These are phyloP conservation scores for Drosophila sp. DNA, from an alignment of 1,140 invertebrate genomes.

Conservation along the genomic window DNA sequence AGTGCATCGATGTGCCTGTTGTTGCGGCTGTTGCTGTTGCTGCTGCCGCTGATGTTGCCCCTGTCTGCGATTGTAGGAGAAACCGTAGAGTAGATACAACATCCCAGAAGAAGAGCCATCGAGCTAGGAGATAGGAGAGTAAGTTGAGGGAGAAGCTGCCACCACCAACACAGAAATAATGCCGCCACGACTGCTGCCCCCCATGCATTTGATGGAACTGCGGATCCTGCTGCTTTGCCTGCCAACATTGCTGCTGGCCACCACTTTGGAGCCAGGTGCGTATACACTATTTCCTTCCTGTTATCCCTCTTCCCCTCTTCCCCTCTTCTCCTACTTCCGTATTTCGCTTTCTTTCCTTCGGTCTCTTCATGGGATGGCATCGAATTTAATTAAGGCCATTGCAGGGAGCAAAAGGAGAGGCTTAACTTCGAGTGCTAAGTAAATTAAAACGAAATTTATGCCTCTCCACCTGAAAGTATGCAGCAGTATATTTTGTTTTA, in stretches of 20 bases:
- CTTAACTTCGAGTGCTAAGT: conserved; percentile 55
- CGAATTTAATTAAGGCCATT: conserved; percentile 60
- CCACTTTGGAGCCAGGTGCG: conserved; percentile 82
- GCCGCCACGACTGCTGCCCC: conserved; percentile 66
- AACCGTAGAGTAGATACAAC: conserved; percentile 1
- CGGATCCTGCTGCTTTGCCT: conserved; percentile 80
- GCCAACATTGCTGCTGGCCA: conserved; percentile 81
- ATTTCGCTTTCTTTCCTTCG: background rate
- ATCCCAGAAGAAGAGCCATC: background rate
- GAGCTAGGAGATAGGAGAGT: background rate
- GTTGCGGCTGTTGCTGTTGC: conserved; percentile 29
- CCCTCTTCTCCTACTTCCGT: background rate
- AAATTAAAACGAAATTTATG: conserved; percentile 70
- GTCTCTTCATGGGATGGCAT: background rate
- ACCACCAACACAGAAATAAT: conserved; percentile 60
- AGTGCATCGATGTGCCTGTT: conserved; percentile 40
- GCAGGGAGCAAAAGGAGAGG: conserved; percentile 5
- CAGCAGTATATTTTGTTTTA: conserved; percentile 71
- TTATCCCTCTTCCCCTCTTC: background rate
- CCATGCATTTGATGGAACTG: conserved; percentile 81
- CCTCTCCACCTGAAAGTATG: conserved; percentile 40
- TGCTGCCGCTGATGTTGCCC: conserved; percentile 30
- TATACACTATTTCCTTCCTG: conserved; percentile 9
- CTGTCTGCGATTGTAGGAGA: conserved; percentile 14
- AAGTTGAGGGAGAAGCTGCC: conserved; percentile 8